Evolutionary conservation across 1,140 invertebrate genomes (phyloP).

Genomic region (Teleogryllus occipitalis): DNA sequence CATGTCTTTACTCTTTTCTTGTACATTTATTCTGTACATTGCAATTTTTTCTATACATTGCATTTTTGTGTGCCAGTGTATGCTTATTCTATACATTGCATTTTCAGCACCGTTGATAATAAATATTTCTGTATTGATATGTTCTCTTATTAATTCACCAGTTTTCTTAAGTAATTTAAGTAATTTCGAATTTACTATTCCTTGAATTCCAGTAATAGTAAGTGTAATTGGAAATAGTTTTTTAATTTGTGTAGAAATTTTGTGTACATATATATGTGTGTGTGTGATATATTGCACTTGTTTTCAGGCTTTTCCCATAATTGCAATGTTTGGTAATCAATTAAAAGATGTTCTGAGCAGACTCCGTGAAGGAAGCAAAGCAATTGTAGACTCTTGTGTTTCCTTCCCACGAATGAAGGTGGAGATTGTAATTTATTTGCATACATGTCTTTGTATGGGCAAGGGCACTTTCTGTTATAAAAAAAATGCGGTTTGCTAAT

Average conservation of each 20-base stretch:
- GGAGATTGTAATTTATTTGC: neutral
- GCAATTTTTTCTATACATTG: no score
- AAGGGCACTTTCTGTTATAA: neutral
- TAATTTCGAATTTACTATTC: no score
- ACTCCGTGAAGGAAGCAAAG: constrained; percentile 7
- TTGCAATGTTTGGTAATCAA: constrained; percentile 13
- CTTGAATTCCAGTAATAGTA: no score
- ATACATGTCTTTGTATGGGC: neutral
- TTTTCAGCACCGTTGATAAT: no score
- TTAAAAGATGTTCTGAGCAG: constrained; percentile 17
- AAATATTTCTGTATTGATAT: no score
- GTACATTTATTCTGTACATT: no score
- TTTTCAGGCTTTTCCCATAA: constrained; percentile 38
- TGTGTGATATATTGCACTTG: neutral
- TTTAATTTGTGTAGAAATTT: constrained; percentile 2
- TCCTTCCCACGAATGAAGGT: constrained; percentile 15
- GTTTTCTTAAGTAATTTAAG: no score
- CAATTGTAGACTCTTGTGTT: constrained; percentile 4
- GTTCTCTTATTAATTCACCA: no score
- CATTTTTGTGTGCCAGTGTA: no score
- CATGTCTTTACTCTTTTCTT: no score
- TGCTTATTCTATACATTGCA: no score
- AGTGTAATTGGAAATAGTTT: neutral
- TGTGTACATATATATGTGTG: neutral
- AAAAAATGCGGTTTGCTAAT: neutral